phyloP scores from a whole-genome alignment of 2,888 invertebrate genomes.

The Tridacna gigas region DNA sequence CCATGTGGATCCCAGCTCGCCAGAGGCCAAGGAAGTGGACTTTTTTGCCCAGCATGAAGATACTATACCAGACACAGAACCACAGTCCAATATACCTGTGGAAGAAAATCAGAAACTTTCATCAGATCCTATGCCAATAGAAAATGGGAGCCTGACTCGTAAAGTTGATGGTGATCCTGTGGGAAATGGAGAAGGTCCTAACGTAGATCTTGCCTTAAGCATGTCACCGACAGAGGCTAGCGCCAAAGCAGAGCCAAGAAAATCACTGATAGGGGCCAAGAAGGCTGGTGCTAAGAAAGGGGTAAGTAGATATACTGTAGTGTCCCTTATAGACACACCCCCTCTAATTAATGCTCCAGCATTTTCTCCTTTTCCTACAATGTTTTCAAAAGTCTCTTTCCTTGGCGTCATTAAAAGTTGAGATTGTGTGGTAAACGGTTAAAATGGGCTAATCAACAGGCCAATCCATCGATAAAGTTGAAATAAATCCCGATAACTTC shows the following conservation, averaged over 20 bases:
- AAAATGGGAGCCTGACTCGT: conserved; percentile 68
- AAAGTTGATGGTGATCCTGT: conserved; percentile 35
- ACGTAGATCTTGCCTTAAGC: conserved; percentile 85
- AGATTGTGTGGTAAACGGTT: too few species aligned
- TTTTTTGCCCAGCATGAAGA: conserved; percentile 92
- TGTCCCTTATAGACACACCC: too few species aligned
- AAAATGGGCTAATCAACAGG: too few species aligned
- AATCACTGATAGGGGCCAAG: conserved; percentile 90
- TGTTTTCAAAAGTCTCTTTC: too few species aligned
- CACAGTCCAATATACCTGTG: conserved; percentile 45
- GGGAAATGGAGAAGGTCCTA: conserved; percentile 83
- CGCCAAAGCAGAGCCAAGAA: conserved; percentile 85
- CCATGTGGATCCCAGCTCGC: conserved; percentile 75
- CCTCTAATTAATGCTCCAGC: too few species aligned
- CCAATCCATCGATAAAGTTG: too few species aligned
- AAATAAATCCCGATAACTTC: too few species aligned
- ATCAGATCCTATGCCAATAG: conserved; percentile 71
- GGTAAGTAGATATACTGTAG: conserved; percentile 87
- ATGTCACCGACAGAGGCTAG: conserved; percentile 83
- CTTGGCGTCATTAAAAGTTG: too few species aligned
- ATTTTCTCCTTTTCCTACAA: too few species aligned
- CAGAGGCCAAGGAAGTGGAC: conserved; percentile 90
- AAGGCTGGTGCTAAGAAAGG: conserved; percentile 90
- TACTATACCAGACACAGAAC: conserved; percentile 21
- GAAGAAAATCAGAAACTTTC: conserved; percentile 67